phyloP scores from a whole-genome alignment of 2,797 vertebrate species.

The Dendrocincla tyrannina region DNA sequence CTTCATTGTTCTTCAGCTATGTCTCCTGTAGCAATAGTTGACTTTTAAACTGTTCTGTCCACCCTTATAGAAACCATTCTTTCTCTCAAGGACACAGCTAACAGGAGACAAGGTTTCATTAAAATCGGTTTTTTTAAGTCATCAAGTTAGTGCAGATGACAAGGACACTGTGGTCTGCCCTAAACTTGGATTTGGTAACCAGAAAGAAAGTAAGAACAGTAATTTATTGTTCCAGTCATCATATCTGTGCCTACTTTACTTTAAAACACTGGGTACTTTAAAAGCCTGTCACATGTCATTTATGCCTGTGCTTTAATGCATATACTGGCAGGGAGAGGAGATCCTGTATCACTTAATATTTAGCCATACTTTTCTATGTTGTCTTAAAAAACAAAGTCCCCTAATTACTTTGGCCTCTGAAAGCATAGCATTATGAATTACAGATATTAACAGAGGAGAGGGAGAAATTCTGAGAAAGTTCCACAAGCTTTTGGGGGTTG shows the following conservation, averaged over 20 bases:
- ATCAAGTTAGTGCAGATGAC: neutral
- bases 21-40: neutral
- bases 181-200: neutral
- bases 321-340: neutral
- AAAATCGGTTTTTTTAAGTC: neutral
- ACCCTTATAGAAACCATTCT: neutral
- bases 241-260: neutral
- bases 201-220: neutral
- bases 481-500: neutral
- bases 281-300: neutral
- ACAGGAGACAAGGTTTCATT: neutral
- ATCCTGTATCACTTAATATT: neutral
- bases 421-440: neutral
- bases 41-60: neutral
- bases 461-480: neutral
- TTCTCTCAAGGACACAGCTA: neutral
- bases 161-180: neutral
- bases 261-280: neutral
- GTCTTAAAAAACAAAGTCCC: neutral
- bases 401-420: neutral
- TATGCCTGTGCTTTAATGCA: neutral
- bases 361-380: neutral
- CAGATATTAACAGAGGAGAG: neutral
- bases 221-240: neutral
- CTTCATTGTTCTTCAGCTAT: neutral